These are phyloP conservation scores for Aeoliscus strigatus DNA, from an alignment of 2,797 vertebrate genomes.

Conservation along the genomic window DNA sequence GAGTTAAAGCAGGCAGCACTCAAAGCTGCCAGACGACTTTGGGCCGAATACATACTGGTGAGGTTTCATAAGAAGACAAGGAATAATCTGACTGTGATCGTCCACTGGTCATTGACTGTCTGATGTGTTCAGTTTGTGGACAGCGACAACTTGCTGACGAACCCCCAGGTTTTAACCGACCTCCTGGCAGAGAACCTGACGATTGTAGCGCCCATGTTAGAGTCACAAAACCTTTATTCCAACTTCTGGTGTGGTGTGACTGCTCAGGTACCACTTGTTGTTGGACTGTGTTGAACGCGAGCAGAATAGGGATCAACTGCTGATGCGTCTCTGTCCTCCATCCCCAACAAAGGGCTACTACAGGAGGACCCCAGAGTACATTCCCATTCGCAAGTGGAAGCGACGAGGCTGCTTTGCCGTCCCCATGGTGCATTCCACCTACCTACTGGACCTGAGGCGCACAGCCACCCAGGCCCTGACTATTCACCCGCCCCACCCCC, in stretches of 20 bases:
- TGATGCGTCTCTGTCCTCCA: not conserved
- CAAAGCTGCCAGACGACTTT: conserved; percentile 76
- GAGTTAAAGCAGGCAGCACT: conserved; percentile 83
- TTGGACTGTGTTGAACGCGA: not conserved
- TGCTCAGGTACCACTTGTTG: conserved; percentile 71
- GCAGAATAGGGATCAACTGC: too few relatives aligned
- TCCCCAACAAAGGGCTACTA: conserved; percentile 80
- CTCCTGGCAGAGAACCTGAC: conserved; percentile 86
- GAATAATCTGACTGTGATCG: too few relatives aligned
- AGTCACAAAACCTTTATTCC: conserved; percentile 84
- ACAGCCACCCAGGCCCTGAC: conserved; percentile 77
- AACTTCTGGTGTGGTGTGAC: conserved; percentile 94
- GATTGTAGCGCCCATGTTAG: conserved; percentile 84
- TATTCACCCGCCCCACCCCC: conserved; percentile 87
- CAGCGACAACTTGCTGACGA: conserved; percentile 85
- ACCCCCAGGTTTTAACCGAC: conserved; percentile 75
- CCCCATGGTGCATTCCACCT: conserved; percentile 93
- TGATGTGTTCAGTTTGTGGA: conserved; percentile 88
- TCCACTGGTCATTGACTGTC: not conserved
- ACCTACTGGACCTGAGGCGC: conserved; percentile 85
- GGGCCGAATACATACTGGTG: conserved; percentile 89
- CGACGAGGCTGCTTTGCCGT: conserved; percentile 83
- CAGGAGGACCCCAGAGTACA: conserved; percentile 85
- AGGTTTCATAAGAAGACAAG: conserved; percentile 14
- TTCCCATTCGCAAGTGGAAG: conserved; percentile 90